Percentiles rank a stretch among this genome's conserved stretches.
Evolutionary conservation across 2,888 invertebrate species (phyloP).

Genomic region (Tenthredo mesomela): DNA sequence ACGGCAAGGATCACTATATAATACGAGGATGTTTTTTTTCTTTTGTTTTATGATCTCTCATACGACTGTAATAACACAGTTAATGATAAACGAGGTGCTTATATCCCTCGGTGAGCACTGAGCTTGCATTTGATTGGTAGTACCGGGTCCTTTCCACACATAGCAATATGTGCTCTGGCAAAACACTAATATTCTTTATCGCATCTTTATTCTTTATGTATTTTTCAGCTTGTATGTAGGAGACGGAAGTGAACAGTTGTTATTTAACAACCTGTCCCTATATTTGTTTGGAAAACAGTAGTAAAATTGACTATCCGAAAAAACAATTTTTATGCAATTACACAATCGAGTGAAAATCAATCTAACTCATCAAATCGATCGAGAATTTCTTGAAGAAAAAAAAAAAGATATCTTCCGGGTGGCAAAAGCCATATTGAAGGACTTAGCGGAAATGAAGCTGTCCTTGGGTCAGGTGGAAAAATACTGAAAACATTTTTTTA

Average conservation of each 20-base stretch:
- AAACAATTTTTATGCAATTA: not conserved
- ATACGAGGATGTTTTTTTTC: not conserved
- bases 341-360: not conserved
- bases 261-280: not conserved
- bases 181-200: slow-evolving; percentile 24
- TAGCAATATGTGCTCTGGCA: not conserved
- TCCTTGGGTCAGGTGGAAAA: not conserved
- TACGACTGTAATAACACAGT: slow-evolving; percentile 23
- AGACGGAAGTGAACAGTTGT: slow-evolving; percentile 3
- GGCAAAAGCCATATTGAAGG: not conserved
- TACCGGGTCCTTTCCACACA: slow-evolving; percentile 27
- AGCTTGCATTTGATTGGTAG: slow-evolving; percentile 36
- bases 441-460: not conserved
- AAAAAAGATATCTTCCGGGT: not conserved
- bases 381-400: not conserved
- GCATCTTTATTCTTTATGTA: slow-evolving; percentile 19
- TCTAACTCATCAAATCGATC: not conserved
- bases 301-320: not conserved
- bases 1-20: slow-evolving; percentile 1
- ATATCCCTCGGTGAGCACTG: slow-evolving; percentile 11
- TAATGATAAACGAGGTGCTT: slow-evolving; percentile 17
- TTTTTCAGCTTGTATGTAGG: not conserved
- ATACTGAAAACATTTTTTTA: slow-evolving; percentile 22
- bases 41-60: slow-evolving; percentile 25
- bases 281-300: not conserved